Base-by-base conservation (phyloP, 2,888 invertebrate species). In the Corbicula japonica region DNA sequence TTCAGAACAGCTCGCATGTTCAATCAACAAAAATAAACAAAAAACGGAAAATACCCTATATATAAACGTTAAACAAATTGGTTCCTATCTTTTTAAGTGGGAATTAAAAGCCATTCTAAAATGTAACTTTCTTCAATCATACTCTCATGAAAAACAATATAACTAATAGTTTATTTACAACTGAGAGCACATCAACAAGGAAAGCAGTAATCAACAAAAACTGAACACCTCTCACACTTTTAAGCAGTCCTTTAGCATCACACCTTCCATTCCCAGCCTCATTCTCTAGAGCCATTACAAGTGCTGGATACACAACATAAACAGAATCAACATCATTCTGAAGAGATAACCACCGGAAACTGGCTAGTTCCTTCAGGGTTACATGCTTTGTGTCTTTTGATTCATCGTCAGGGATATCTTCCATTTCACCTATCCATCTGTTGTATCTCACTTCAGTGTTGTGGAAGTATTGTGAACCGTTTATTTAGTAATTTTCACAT, bases 381-480 rank as follows among this genome's bases (percentile, higher is more conserved):
- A 73, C n/a, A 23, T 26, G 54, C 12, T 26, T 21, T n/a, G 32
- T 23, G 23, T 61, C 50, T 1, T 71, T 61, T n/a, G n/a, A n/a
- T 21, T 46, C 30, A 15, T 77, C 56, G 8, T 73, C 35, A 18
- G 73, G 4, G 1, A 63, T 6, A 5, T 46, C 8, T 12, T 4
- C 5, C 4, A 63, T 10, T 1, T 48, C 61, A 8, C 77, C 6
- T 3, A 73, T n/a, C n/a, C n/a, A 35, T 15, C 62, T 10, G 32
- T 66, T 69, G 38, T 77, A 77, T 18, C 68, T 15, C 2, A 78
- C 69, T 18, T 69, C 69, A 32, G 58, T 63, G 21, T 56, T 50
- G 12, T 50, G 54, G 46, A 69, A 63, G 21, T 56, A 50, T 28
- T 63, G 44, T 66, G 74, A 1, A 63, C 3, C 4, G n/a, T 23